These are phyloP conservation scores for Amniataba percoides DNA, from an alignment of 2,797 vertebrate species.

Conservation along the genomic window DNA sequence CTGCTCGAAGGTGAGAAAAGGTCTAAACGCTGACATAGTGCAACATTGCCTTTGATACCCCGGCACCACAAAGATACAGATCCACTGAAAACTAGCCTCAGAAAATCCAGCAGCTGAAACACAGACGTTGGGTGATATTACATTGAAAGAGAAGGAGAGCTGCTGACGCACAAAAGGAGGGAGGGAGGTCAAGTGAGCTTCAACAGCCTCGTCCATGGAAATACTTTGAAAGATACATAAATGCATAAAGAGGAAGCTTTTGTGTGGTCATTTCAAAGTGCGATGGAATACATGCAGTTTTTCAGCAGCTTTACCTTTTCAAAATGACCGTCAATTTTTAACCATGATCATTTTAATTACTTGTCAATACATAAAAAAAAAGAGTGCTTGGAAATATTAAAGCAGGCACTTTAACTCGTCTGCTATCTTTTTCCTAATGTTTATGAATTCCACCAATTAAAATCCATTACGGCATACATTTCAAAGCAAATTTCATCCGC, in stretches of 20 bases:
- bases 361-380: neutral
- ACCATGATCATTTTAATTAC: neutral
- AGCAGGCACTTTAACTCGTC: neutral
- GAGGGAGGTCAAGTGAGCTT: slow-evolving; percentile 44
- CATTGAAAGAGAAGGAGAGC: slow-evolving; percentile 15
- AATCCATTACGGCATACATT: slow-evolving; percentile 3
- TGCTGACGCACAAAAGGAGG: slow-evolving; percentile 14
- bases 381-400: neutral
- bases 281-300: neutral
- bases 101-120: slow-evolving; percentile 28
- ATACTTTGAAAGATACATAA: slow-evolving; percentile 18
- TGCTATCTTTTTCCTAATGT: neutral
- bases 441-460: slow-evolving; percentile 1
- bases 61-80: slow-evolving; percentile 53
- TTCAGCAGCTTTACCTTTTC: neutral
- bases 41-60: slow-evolving; percentile 69
- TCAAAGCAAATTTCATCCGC: slow-evolving; percentile 33
- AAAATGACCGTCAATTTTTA: slow-evolving; percentile 11
- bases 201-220: slow-evolving; percentile 7
- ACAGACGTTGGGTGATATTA: slow-evolving; percentile 22
- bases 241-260: slow-evolving; percentile 10
- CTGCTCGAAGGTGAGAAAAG: slow-evolving; percentile 76
- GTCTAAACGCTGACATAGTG: slow-evolving; percentile 76
- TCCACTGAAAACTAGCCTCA: slow-evolving; percentile 40
- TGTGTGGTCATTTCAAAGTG: slow-evolving; percentile 8